phyloP scores from a whole-genome alignment of 2,888 invertebrate genomes.

The Gerris lacustris region DNA sequence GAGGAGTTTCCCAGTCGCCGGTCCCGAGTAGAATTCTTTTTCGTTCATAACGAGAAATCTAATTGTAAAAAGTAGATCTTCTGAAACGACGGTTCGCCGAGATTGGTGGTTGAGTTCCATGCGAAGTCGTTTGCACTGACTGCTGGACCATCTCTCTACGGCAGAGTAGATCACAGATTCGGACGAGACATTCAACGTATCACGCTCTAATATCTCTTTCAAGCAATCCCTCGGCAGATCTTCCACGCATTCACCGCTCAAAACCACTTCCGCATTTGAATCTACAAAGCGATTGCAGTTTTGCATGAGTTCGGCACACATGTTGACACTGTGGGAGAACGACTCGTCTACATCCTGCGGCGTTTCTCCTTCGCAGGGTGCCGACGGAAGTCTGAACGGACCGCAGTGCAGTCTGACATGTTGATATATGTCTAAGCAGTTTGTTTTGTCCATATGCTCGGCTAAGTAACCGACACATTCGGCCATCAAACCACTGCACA shows the following conservation, averaged over 20 bases:
- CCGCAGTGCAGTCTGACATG: constrained; percentile 35
- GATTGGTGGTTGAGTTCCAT: constrained; percentile 42
- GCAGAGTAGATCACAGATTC: constrained; percentile 44
- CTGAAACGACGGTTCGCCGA: constrained; percentile 41
- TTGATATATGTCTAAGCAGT: constrained; percentile 52
- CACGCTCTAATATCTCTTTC: constrained; percentile 50
- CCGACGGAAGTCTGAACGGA: constrained; percentile 30
- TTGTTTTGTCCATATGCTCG: constrained; percentile 48
- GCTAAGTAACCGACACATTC: constrained; percentile 55
- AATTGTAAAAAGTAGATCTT: constrained; percentile 46
- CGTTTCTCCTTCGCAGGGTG: constrained; percentile 23
- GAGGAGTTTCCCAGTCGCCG: constrained; percentile 44
- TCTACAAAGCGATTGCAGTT: constrained; percentile 55
- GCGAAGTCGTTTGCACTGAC: constrained; percentile 45
- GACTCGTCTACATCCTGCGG: constrained; percentile 26
- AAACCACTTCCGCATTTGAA: constrained; percentile 38
- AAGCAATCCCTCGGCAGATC: constrained; percentile 54
- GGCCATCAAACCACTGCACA: constrained; percentile 55
- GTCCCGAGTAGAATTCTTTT: constrained; percentile 49
- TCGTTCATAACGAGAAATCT: constrained; percentile 55
- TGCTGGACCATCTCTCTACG: constrained; percentile 48
- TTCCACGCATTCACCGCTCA: constrained; percentile 45
- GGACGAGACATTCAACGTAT: constrained; percentile 51
- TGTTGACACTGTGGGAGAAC: constrained; percentile 23
- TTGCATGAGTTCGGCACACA: constrained; percentile 49